Conservation (phyloP, 2,113 vertebrate species). For the Actenoides lindsayi region DNA sequence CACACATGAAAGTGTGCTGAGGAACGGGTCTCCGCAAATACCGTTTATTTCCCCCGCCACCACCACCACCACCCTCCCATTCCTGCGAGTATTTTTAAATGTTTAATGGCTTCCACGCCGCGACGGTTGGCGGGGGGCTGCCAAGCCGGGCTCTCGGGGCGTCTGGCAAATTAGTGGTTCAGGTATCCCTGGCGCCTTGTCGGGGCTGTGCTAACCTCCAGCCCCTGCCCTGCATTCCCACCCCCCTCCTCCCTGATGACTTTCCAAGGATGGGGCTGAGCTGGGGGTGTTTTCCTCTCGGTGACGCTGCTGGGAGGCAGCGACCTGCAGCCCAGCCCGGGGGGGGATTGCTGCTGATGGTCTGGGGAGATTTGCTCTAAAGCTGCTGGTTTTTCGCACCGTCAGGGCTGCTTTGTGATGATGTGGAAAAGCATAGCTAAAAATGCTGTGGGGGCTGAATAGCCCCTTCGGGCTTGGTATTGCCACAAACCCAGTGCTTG, state of each 20-base stretch:
- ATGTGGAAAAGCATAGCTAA: background rate
- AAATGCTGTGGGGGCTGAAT: background rate
- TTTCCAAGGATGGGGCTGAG: conserved; percentile 49
- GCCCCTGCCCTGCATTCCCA: conserved; percentile 33
- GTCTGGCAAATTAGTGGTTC: conserved; percentile 69
- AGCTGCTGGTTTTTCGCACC: background rate
- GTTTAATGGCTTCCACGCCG: conserved; percentile 79
- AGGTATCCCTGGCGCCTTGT: conserved; percentile 72
- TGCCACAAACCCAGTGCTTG: background rate
- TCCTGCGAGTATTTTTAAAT: conserved; percentile 83
- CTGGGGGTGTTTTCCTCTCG: background rate
- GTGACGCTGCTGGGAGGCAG: conserved; percentile 23
- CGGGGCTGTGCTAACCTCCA: conserved; percentile 60
- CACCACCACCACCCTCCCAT: conserved; percentile 1
- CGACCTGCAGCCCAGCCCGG: background rate
- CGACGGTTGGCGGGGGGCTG: conserved; percentile 59
- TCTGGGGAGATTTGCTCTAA: background rate
- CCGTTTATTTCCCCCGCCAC: background rate
- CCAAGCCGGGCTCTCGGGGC: conserved; percentile 62
- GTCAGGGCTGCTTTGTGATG: background rate
- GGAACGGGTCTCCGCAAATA: conserved; percentile 81
- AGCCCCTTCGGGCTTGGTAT: background rate
- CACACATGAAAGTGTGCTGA: conserved; percentile 76
- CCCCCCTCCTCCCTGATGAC: conserved; percentile 28
- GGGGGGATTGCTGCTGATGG: background rate